Evolutionary conservation across 1,140 invertebrate species (phyloP), one percentile per base, ranked within the genome.

Genomic region (Ostrea edulis): DNA sequence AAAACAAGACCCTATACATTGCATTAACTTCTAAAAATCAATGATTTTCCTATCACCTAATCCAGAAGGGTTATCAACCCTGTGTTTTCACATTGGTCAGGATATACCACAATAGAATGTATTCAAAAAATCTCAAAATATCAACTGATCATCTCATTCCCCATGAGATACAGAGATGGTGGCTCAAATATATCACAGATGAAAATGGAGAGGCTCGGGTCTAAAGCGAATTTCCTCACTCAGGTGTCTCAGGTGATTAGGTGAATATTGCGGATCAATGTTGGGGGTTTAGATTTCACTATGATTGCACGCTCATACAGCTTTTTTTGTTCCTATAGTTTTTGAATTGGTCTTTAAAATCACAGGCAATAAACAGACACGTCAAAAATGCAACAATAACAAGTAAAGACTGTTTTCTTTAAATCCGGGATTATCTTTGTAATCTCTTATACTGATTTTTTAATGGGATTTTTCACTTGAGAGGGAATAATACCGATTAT

Each of bases 171-270:
- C 25, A 1, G 65, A 71, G 65, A 71, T 4, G 1, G 20, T 12
- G 9, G 65, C 65, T 71, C 65, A 71, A 71, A 71, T 71, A 71
- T 71, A 71, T 71, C 65, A 71, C 65, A 71, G 65, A 25, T 71
- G 65, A 71, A n/a, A 71, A 71, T 71, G 65, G 11, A n/a, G 65
- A 71, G 65, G 65, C 65, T 22, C 65, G 8, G 65, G 65, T 71
- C 65, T 11, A 25, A 71, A 25, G 65, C 25, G 25, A 71, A 71
- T 71, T 12, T 71, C 25, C 65, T 25, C 65, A 9, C 25, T 71
- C 65, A 9, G 65, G 29, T 71, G 65, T 71, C 25, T 71, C 65
- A 71, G 65, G 65, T 25, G 65, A n/a, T 71, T 9, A 12, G 22
- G 25, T 71, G 65, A 71, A 71, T n/a, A n/a, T 25, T 12, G 12